These are phyloP conservation scores for Poeciliopsis gracilis DNA, from an alignment of 2,797 vertebrate genomes.

Conservation along the genomic window DNA sequence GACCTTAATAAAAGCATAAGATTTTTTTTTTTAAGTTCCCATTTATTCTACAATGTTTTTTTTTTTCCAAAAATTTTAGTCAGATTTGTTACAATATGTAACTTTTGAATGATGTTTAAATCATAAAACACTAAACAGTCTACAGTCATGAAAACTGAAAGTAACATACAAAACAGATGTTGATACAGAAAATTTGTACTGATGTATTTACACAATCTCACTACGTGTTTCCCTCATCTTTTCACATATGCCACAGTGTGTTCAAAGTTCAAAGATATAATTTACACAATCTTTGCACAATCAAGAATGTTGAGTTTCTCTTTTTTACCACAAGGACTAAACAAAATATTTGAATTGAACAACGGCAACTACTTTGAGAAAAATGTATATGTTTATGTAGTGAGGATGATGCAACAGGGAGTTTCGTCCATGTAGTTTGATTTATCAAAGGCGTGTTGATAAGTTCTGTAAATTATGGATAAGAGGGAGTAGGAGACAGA, in stretches of 20 bases:
- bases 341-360: slow-evolving; percentile 14
- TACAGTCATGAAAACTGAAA: not conserved
- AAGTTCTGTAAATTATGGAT: slow-evolving; percentile 46
- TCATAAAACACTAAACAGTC: not conserved
- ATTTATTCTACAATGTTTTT: not conserved
- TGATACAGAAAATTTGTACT: not conserved
- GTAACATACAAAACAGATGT: slow-evolving; percentile 6
- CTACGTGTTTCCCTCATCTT: not conserved
- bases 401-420: slow-evolving; percentile 38
- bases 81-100: not conserved
- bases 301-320: not conserved
- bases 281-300: not conserved
- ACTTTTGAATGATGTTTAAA: not conserved
- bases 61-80: not conserved
- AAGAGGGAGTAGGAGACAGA: slow-evolving; percentile 5
- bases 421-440: slow-evolving; percentile 36
- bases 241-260: slow-evolving; percentile 6
- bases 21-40: not conserved
- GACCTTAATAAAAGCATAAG: not conserved
- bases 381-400: slow-evolving; percentile 53
- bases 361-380: slow-evolving; percentile 25
- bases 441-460: slow-evolving; percentile 49
- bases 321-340: slow-evolving; percentile 4
- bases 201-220: not conserved
- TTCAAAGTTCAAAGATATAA: slow-evolving; percentile 9